These are phyloP conservation scores for Leptodactylus fuscus DNA, from an alignment of 2,113 vertebrate genomes.

Conservation along the genomic window DNA sequence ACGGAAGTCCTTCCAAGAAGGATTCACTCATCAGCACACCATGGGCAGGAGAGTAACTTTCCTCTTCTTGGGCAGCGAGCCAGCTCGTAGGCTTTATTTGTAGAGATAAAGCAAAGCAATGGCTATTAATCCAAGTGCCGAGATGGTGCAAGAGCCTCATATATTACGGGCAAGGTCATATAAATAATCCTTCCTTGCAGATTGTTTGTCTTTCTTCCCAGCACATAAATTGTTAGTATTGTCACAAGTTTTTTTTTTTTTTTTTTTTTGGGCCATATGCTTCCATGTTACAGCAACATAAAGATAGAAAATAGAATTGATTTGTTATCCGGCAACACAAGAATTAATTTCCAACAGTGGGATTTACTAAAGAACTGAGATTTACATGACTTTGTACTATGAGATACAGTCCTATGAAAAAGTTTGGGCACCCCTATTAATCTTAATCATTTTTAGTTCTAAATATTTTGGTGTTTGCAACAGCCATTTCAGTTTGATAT, in stretches of 20 bases:
- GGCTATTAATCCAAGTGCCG: background rate
- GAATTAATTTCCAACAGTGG: no score
- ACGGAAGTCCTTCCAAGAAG: background rate
- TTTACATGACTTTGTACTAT: no score
- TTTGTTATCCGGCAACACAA: no score
- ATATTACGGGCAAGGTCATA: background rate
- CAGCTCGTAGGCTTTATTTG: background rate
- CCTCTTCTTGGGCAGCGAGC: background rate
- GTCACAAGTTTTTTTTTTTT: background rate
- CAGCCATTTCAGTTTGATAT: no score
- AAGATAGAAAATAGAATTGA: no score
- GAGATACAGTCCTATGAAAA: no score
- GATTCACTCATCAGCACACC: background rate
- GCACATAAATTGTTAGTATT: background rate
- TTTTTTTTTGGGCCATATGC: background rate
- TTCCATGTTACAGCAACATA: no score
- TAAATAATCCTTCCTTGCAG: background rate
- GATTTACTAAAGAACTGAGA: no score
- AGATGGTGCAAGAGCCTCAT: background rate
- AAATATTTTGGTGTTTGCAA: no score
- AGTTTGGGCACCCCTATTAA: no score
- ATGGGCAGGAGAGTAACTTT: background rate
- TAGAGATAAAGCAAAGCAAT: background rate
- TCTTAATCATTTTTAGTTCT: no score
- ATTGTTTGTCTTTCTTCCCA: background rate